Percentiles rank a stretch among this genome's conserved stretches.
phyloP scores from a whole-genome alignment of 1,140 invertebrate genomes.

The Colletes latitarsis region DNA sequence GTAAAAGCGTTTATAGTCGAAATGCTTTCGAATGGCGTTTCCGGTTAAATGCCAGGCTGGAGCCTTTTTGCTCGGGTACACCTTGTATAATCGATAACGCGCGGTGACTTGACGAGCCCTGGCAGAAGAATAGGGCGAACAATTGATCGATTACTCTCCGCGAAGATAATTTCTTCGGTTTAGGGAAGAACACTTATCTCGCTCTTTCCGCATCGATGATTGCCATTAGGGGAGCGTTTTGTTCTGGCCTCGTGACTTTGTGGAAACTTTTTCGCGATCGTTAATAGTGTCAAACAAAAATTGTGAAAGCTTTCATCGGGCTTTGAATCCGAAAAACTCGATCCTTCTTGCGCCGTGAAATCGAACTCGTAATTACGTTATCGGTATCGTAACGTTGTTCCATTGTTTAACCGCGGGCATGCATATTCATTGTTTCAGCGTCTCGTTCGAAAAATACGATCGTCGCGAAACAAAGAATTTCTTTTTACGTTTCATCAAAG shows the following conservation, averaged over 20 bases:
- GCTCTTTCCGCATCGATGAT: constrained; percentile 30
- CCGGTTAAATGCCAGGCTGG: neutral
- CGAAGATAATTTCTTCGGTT: constrained; percentile 28
- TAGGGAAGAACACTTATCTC: constrained; percentile 42
- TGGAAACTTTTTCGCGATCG: neutral
- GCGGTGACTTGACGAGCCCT: neutral
- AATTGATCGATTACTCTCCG: constrained; percentile 42
- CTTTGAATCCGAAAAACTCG: too few species aligned
- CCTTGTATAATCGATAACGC: constrained; percentile 1
- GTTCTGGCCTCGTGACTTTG: neutral
- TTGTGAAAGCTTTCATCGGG: neutral
- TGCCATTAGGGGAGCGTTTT: neutral
- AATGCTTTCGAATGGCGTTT: neutral
- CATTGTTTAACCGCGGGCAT: neutral
- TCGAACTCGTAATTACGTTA: neutral
- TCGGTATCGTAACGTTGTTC: neutral
- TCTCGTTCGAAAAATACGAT: too few species aligned
- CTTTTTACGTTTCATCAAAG: neutral
- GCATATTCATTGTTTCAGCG: neutral
- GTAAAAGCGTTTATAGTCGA: too few species aligned
- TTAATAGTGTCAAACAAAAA: neutral
- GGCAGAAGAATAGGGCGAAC: constrained; percentile 19
- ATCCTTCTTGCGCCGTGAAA: neutral
- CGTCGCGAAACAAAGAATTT: too few species aligned
- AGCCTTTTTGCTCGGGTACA: neutral